Evolutionary conservation across 2,888 invertebrate genomes (phyloP), one percentile per base, ranked within the genome.

Genomic region (Conops quadrifasciatus): DNA sequence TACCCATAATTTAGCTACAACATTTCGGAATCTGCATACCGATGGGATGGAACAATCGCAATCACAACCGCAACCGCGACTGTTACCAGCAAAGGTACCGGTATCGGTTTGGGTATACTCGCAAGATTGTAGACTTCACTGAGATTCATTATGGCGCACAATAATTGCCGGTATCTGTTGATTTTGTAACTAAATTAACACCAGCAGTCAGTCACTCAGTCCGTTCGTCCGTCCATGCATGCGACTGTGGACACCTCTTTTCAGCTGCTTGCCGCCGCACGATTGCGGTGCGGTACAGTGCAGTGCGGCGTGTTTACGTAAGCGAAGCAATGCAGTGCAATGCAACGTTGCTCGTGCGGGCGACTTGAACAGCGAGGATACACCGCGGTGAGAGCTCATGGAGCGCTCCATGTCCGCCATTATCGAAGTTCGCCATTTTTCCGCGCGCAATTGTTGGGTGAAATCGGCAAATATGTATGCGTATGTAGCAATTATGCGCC

Each of bases 161-260:
- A 53, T 62, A 66, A 69, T 69, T 66, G 60, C 66, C 16, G 69
- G 71, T 71, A 30, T 60, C 60, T 43, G 60, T 65, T 49, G 73
- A 58, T 73, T 73, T 70, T 66, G 59, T 71, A 73, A 71, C 60
- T 67, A 63, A 71, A 71, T 73, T 71, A 71, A 73, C 73, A 73
- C 73, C 73, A 67, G 51, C 63, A 45, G 47, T 26, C 28, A n/a
- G 60, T 28, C 28, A 36, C 5, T 36, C 36, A 36, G 4, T 36
- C 36, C 4, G 36, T 36, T 36, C 36, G 5, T 36, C 9, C 36
- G 36, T 36, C 9, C 36, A 4, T 36, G 36, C 36, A 7, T 36
- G 5, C 36, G 9, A 28, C 56, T 21, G 56, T 21, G 56, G 13
- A 56, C 26, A 58, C 58, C 53, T 58, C 28, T 26, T 58, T 16